Conservation (phyloP, 1,140 invertebrate species). For the Medauroidea extradentata region DNA sequence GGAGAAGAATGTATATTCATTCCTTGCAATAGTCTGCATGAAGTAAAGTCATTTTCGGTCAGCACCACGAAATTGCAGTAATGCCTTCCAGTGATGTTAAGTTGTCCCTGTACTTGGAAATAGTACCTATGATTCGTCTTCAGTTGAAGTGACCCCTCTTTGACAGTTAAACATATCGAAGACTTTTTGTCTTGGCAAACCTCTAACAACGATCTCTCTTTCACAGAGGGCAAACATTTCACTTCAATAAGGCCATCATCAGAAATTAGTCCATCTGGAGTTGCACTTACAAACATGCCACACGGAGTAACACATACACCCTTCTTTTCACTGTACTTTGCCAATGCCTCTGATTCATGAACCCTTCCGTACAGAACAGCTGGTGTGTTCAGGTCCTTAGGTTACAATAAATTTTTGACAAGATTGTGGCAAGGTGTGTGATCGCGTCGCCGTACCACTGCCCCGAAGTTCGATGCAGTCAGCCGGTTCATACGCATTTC, state of each 20-base stretch:
- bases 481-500: not conserved
- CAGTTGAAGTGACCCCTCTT: too few species aligned
- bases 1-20: too few species aligned
- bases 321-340: not conserved
- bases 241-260: too few species aligned
- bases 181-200: too few species aligned
- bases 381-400: not conserved
- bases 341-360: not conserved
- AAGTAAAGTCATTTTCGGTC: too few species aligned
- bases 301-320: not conserved
- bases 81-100: not conserved
- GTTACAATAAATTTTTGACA: not conserved
- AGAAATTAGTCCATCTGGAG: too few species aligned
- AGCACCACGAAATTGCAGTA: not conserved
- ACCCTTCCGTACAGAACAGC: not conserved
- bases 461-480: not conserved
- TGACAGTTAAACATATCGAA: too few species aligned
- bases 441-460: not conserved
- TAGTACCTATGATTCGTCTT: too few species aligned
- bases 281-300: not conserved
- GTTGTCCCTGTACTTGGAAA: not conserved
- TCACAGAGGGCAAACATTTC: constrained; percentile 22
- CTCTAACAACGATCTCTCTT: not conserved
- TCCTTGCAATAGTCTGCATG: too few species aligned
- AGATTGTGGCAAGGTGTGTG: not conserved